These are phyloP conservation scores for Takifugu bimaculatus DNA, from an alignment of 2,113 vertebrate genomes.

Conservation along the genomic window DNA sequence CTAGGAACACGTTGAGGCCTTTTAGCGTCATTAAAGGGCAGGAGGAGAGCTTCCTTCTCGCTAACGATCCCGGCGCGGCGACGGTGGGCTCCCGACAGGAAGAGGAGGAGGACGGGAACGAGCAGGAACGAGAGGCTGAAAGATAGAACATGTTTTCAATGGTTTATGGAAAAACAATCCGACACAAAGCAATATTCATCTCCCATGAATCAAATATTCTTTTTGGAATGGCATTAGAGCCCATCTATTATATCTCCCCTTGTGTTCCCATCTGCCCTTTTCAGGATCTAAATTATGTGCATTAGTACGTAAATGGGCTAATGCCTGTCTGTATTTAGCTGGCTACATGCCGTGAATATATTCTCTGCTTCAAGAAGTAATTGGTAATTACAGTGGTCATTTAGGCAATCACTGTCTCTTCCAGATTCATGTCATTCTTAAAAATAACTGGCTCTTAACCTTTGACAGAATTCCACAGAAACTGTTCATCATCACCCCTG, in stretches of 20 bases:
- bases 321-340: conserved; percentile 99
- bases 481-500: conserved; percentile 99
- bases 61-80: conserved; percentile 48
- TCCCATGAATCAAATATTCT: conserved; percentile 99
- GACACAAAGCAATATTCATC: conserved; percentile 99
- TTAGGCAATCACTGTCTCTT: conserved; percentile 99
- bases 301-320: conserved; percentile 99
- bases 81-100: conserved; percentile 30
- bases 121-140: conserved; percentile 53
- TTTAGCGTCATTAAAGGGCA: conserved; percentile 43
- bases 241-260: conserved; percentile 99
- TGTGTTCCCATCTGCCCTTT: conserved; percentile 99
- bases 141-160: conserved; percentile 98
- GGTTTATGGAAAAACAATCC: conserved; percentile 99
- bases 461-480: conserved; percentile 99
- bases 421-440: conserved; percentile 99
- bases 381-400: conserved; percentile 99
- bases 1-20: conserved; percentile 42
- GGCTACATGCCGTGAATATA: conserved; percentile 99
- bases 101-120: conserved; percentile 34
- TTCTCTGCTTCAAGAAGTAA: conserved; percentile 99
- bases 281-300: conserved; percentile 99
- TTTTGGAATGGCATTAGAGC: conserved; percentile 99
- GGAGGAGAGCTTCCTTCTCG: conserved; percentile 48
- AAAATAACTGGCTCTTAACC: conserved; percentile 99